Evolutionary conservation across 2,113 vertebrate species (phyloP), one percentile per base, ranked within the genome.

Genomic region (Todiramphus chloris): DNA sequence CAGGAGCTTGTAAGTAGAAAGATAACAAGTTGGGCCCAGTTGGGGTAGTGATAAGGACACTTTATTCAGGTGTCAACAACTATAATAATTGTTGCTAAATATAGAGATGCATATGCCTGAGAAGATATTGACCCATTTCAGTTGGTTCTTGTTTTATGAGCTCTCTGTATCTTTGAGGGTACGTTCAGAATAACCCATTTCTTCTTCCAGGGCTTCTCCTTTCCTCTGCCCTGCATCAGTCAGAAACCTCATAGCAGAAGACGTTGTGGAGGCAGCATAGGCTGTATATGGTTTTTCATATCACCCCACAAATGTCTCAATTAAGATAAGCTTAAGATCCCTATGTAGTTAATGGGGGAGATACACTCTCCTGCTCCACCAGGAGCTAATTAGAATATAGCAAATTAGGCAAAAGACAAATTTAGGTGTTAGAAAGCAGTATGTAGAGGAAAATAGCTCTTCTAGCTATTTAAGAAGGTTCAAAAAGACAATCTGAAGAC

Each of bases 281-380:
- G 12, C 28, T 83, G 8, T 48, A 10, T 19, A 3, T 70, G 21
- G 4, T 35, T 94, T 90, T 86, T 64, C 28, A 20, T 53, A 56
- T 12, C 17, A 27, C 27, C 15, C n/a, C 5, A 3, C 48, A 35
- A 37, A 24, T 43, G 1, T 33, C 41, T 77, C 33, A 86, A 46
- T 64, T 66, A 64, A 59, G 33, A 30, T 44, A 66, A 55, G 30
- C 13, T 41, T 21, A 90, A 30, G 23, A 58, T 90, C 14, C 39
- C 18, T 4, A 0, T 16, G 10, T 8, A 33, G 6, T 39, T 64
- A 73, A 20, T 51, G 9, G 9, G 1, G 0, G 0, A 85, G 4
- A 33, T 43, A 17, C 17, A 16, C 21, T 73, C 55, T 64, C 19
- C 35, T 56, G 23, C 53, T 68, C 30, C 10, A 51, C 14, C 17